phyloP scores from a whole-genome alignment of 2,888 invertebrate genomes.

The Dasysyrphus albostriatus region DNA sequence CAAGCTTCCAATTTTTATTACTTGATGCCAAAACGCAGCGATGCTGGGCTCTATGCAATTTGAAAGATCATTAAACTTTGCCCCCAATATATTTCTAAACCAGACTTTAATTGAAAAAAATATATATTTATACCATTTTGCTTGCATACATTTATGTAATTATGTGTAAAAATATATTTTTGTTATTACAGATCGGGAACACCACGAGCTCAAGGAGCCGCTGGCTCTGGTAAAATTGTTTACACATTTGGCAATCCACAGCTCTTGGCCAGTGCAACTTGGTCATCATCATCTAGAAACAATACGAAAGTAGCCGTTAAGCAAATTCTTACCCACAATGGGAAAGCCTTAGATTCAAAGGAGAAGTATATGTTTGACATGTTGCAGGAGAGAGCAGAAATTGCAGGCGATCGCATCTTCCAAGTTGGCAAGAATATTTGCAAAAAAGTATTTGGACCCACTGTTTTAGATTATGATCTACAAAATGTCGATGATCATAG shows the following conservation, averaged over 20 bases:
- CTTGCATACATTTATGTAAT: not conserved
- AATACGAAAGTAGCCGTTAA: constrained; percentile 81
- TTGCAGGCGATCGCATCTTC: constrained; percentile 81
- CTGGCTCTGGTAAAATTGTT: constrained; percentile 86
- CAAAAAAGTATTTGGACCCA: constrained; percentile 79
- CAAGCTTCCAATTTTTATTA: constrained; percentile 24
- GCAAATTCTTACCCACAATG: constrained; percentile 85
- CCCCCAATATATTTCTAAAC: constrained; percentile 52
- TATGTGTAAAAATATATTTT: not conserved
- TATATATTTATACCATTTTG: not conserved
- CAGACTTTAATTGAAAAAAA: constrained; percentile 54
- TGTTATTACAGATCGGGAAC: constrained; percentile 77
- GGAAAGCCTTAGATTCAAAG: constrained; percentile 81
- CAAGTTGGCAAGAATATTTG: constrained; percentile 81
- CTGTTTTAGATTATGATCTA: constrained; percentile 80
- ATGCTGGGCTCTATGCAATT: constrained; percentile 41
- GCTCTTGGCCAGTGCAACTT: constrained; percentile 82
- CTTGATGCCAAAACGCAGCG: constrained; percentile 37
- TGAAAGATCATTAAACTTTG: constrained; percentile 64
- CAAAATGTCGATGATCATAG: constrained; percentile 81
- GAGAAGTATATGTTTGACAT: constrained; percentile 84
- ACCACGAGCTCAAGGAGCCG: constrained; percentile 78
- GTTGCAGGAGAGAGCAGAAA: constrained; percentile 80
- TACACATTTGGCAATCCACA: constrained; percentile 86
- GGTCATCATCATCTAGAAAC: constrained; percentile 79